Conservation (phyloP, 2,888 invertebrate species). For the Plagiodera versicolora region DNA sequence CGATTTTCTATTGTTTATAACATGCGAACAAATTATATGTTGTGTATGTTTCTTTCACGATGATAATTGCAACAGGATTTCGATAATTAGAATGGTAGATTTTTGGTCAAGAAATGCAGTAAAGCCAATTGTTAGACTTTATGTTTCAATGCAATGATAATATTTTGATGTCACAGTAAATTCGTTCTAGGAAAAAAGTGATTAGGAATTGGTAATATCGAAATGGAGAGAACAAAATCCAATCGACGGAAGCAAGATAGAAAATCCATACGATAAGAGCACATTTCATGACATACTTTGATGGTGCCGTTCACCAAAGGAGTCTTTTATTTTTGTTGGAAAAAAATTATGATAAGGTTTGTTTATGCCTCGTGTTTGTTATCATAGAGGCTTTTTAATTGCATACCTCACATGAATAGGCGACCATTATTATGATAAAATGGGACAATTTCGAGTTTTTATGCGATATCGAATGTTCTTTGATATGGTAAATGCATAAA, state of each 20-base stretch:
- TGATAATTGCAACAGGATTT: not conserved
- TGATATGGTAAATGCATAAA: not conserved
- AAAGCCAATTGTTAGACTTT: no score
- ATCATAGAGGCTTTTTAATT: slow-evolving; percentile 23
- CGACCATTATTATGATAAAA: slow-evolving; percentile 20
- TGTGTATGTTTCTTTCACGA: not conserved
- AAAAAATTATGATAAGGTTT: slow-evolving; percentile 17
- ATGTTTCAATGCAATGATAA: no score
- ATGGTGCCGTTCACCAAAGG: not conserved
- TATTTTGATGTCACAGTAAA: no score
- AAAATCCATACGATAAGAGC: no score
- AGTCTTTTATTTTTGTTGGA: not conserved
- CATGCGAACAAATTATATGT: not conserved
- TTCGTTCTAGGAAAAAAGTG: no score
- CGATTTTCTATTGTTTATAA: not conserved
- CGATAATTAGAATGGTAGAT: no score
- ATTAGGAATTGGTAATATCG: no score
- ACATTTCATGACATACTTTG: no score
- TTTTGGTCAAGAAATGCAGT: no score
- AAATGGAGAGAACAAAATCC: no score
- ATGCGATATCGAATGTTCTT: not conserved
- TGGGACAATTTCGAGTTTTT: not conserved
- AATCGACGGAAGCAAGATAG: no score
- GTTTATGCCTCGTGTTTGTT: slow-evolving; percentile 17
- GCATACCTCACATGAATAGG: slow-evolving; percentile 7